Evolutionary conservation across 2,797 vertebrate species (phyloP), one percentile per base, ranked within the genome.

Genomic region (Meda fulgida): DNA sequence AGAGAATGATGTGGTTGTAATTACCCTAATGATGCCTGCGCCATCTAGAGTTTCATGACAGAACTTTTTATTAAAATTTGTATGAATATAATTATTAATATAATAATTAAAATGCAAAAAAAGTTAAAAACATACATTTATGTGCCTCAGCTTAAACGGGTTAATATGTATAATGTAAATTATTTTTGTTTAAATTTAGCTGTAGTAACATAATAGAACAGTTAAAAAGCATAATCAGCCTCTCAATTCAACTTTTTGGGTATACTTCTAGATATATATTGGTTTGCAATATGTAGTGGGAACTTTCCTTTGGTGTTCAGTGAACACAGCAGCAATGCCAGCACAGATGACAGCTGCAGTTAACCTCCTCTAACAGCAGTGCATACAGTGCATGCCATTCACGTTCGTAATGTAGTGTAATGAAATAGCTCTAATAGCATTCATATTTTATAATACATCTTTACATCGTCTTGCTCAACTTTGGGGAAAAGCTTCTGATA

Each of bases 311-410:
- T n/a, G 5, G 58, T 34, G 34, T 80, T 48, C 18, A 77, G 70
- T 4, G 78, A 75, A 48, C 65, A 46, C 66, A 51, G 65, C 43
- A 34, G 36, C 66, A 69, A 48, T 36, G 55, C 23, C 65, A 36
- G 40, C 26, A 21, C 34, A 80, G 38, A 78, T 72, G 73, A 72
- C 87, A 89, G 86, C 88, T 88, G 88, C 71, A 67, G 21, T 38
- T 29, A 73, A 60, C 40, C 83, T 71, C 76, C 29, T 34, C 75
- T 16, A 76, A 81, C 82, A 86, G 55, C 75, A 26, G n/a, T 58
- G 53, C 73, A 86, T 70, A 77, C 29, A 10, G n/a, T 23, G 78
- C 82, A 87, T 85, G 55, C 75, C 88, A 63, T 58, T 43, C 75
- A 66, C 7, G 16, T 72, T 80, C 78, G 69, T 80, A 67, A 85